phyloP scores from a whole-genome alignment of 1,140 invertebrate genomes.

The Trachymyrmex cornetzi region DNA sequence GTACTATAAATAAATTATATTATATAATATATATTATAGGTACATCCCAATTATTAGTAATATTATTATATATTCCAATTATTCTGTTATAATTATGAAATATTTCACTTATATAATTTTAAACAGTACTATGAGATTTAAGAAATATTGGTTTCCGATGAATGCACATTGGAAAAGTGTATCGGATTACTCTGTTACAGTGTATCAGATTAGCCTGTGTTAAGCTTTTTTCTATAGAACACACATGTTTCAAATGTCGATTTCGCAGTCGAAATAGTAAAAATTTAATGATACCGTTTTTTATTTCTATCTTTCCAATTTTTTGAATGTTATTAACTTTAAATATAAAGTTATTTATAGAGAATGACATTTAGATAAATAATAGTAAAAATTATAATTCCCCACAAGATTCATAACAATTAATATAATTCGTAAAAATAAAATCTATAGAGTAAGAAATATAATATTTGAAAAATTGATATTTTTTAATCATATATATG shows the following conservation, averaged over 20 bases:
- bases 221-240: not conserved
- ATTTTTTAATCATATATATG: not conserved
- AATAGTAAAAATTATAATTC: not conserved
- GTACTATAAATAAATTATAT: not conserved
- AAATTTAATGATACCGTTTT: not conserved
- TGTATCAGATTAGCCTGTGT: not conserved
- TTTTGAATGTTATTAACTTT: not conserved
- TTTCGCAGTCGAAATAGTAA: not conserved
- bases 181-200: not conserved
- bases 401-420: too few species aligned
- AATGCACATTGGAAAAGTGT: not conserved
- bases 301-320: not conserved
- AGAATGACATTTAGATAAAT: slow-evolving; percentile 1
- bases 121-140: not conserved
- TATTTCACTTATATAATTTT: not conserved
- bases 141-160: not conserved
- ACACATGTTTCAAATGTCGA: not conserved
- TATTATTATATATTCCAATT: not conserved
- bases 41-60: not conserved
- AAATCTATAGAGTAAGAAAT: not conserved
- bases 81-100: slow-evolving; percentile 15
- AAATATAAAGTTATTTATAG: too few species aligned
- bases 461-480: not conserved
- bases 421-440: not conserved
- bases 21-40: not conserved